Evolutionary conservation across 1,140 invertebrate species (phyloP).

Genomic region (Chironomus striatipennis): DNA sequence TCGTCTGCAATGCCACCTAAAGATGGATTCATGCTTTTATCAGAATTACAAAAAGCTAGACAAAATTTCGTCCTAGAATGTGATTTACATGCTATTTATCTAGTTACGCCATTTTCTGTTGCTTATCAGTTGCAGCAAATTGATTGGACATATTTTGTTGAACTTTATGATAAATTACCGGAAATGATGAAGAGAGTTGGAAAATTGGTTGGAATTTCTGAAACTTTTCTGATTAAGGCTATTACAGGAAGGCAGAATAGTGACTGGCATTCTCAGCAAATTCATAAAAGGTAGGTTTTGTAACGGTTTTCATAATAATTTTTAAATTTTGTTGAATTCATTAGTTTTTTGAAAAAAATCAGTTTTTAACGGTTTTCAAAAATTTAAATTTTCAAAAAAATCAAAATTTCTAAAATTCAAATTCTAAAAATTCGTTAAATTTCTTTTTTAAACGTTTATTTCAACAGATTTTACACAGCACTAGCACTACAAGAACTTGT

Average conservation of each 20-base stretch:
- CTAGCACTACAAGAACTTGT: conserved; percentile 88
- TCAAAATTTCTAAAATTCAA: too few species aligned
- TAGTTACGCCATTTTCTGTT: conserved; percentile 80
- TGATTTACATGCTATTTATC: conserved; percentile 90
- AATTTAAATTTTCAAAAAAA: conserved; percentile 30
- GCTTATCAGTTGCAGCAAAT: conserved; percentile 66
- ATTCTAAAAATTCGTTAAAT: not conserved
- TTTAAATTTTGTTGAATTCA: not conserved
- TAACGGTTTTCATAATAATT: not conserved
- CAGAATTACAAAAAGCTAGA: conserved; percentile 83
- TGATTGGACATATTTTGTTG: conserved; percentile 83
- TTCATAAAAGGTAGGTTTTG: conserved; percentile 44
- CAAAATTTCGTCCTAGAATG: conserved; percentile 86
- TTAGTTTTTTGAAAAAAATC: too few species aligned
- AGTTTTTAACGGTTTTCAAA: conserved; percentile 27
- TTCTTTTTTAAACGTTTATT: too few species aligned
- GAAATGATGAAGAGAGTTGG: conserved; percentile 75
- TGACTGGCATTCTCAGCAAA: conserved; percentile 44
- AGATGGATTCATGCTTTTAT: conserved; percentile 79
- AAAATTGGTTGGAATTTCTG: conserved; percentile 82
- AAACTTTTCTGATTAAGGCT: conserved; percentile 75
- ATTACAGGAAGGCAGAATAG: conserved; percentile 58
- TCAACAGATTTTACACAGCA: conserved; percentile 79
- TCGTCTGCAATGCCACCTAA: conserved; percentile 86
- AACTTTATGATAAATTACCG: conserved; percentile 75